Percentiles rank a stretch among this genome's conserved stretches.
These are phyloP conservation scores for Eubasilissa regina DNA, from an alignment of 1,140 invertebrate genomes.

Conservation along the genomic window DNA sequence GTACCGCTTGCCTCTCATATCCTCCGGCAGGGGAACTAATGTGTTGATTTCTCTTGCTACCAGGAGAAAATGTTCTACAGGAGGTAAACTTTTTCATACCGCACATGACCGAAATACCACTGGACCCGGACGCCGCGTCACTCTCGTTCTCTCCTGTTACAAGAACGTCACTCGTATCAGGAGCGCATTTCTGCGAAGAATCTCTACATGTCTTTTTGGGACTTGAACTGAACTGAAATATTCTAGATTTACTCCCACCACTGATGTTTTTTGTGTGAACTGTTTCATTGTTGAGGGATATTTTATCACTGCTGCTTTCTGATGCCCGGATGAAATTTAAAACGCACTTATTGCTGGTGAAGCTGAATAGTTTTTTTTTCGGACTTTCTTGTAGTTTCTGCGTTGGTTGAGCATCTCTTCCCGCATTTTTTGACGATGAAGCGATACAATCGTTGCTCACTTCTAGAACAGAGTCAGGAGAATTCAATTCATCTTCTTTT, in stretches of 20 bases:
- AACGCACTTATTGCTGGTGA: slow-evolving; percentile 26
- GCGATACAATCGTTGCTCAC: slow-evolving; percentile 39
- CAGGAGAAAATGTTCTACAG: slow-evolving; percentile 8
- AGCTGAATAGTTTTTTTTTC: slow-evolving; percentile 50
- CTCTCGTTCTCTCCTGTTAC: slow-evolving; percentile 29
- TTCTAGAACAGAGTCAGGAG: slow-evolving; percentile 55
- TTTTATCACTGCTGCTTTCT: slow-evolving; percentile 41
- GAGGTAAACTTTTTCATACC: slow-evolving; percentile 31
- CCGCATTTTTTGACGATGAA: slow-evolving; percentile 12
- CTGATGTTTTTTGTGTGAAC: slow-evolving; percentile 3
- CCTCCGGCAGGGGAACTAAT: background rate
- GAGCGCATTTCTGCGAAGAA: slow-evolving; percentile 22
- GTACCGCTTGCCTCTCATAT: slow-evolving; percentile 59
- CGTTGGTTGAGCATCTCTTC: background rate
- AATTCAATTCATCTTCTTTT: slow-evolving; percentile 37
- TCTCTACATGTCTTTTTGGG: slow-evolving; percentile 11
- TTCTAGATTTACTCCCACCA: slow-evolving; percentile 21
- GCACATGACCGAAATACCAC: background rate
- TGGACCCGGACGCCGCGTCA: background rate
- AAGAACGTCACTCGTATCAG: slow-evolving; percentile 8
- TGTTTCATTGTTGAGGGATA: background rate
- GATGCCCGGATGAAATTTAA: slow-evolving; percentile 46
- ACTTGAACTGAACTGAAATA: slow-evolving; percentile 42
- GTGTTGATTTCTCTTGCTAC: background rate
- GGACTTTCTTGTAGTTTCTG: slow-evolving; percentile 41